phyloP scores from a whole-genome alignment of 2,797 vertebrate genomes.

The Halcyon badia region DNA sequence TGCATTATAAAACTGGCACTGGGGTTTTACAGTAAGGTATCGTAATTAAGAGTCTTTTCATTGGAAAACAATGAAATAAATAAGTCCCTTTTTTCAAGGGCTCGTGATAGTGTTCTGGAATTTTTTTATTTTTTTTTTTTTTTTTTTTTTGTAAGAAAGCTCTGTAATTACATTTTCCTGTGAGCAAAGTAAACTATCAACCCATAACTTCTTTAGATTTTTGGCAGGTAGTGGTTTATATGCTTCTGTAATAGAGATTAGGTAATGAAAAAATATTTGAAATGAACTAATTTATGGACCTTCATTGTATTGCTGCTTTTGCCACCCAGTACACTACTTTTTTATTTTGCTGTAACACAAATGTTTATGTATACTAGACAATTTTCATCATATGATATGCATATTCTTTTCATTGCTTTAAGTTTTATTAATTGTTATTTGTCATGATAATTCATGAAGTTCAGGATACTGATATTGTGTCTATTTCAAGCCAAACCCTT shows the following conservation, averaged over 20 bases:
- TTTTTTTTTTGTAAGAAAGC: too few relatives aligned
- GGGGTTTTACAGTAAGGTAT: not conserved
- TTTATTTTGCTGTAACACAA: not conserved
- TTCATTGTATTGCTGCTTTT: not conserved
- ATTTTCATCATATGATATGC: not conserved
- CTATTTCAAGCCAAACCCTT: not conserved
- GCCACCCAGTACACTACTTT: accelerated
- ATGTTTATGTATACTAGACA: not conserved
- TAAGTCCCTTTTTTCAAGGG: not conserved
- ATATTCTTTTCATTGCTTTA: not conserved
- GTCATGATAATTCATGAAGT: not conserved
- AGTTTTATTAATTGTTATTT: not conserved
- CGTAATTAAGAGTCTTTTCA: not conserved
- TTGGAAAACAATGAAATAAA: not conserved
- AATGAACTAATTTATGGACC: not conserved
- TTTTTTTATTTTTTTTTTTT: too few relatives aligned
- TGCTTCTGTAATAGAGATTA: not conserved
- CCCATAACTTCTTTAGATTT: not conserved
- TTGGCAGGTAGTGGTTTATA: not conserved
- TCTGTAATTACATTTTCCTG: not conserved
- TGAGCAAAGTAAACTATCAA: not conserved
- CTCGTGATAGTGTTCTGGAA: too few relatives aligned
- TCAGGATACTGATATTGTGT: not conserved
- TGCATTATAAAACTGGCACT: not conserved
- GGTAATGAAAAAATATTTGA: not conserved